Evolutionary conservation across 2,888 invertebrate species (phyloP), one percentile per base, ranked within the genome.

Genomic region (Chloromyia formosa): DNA sequence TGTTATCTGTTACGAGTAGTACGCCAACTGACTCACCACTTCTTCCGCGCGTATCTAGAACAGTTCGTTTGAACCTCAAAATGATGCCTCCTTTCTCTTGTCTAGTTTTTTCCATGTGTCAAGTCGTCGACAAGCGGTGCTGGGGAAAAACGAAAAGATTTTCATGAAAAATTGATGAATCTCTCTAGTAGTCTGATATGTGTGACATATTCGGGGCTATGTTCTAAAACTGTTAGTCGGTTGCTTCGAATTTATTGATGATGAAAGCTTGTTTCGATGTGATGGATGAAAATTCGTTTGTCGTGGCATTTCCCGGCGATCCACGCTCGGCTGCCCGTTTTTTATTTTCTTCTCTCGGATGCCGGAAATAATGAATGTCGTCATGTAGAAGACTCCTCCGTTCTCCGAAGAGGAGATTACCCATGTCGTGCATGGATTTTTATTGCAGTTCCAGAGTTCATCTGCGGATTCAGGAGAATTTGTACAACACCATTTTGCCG

Each of bases 191-290:
- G 62, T 20, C 42, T 12, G 62, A 64, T 64, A 18, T 49, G 66
- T 66, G 66, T 49, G 66, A 66, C 66, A 66, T 66, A 66, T 66
- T 66, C 49, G 66, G 66, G 66, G 45, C 45, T 66, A 66, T 66
- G 66, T 66, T 66, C 66, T 9, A 20, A 45, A 66, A 66, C 35
- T 71, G 71, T 58, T 56, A 35, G 56, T 42, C 58, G 42, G 5
- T 71, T 42, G 71, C 40, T 58, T 58, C 16, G 20, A 40, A 71
- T 71, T 71, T 71, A 71, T 71, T 71, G 71, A 56, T 71, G 71
- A 71, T 71, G 71, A 71, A 71, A 71, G 66, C 22, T 66, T 66
- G 66, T 66, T 66, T 22, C 22, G 20, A 22, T 35, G 27, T 49
- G 66, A 66, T 66, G 49, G 49, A 66, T 49, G 20, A 56, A 35